Evolutionary conservation across 2,113 vertebrate genomes (phyloP), one percentile per base, ranked within the genome.

Genomic region (Alligator sinensis): DNA sequence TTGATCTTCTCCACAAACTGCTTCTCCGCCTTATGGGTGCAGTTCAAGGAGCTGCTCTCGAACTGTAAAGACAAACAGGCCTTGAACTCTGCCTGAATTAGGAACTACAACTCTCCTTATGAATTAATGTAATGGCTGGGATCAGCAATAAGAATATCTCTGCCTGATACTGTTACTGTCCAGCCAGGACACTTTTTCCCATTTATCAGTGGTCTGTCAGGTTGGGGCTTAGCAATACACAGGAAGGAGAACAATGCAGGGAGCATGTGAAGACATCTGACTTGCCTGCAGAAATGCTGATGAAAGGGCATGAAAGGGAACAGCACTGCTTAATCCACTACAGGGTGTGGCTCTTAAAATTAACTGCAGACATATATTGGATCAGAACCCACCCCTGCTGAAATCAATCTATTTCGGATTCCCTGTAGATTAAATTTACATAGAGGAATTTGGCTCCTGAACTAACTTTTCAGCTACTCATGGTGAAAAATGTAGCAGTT

Each of bases 371-470:
- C 60, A 22, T 21, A 19, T 25, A 14, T 22, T 0, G 6, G 55
- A 59, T 61, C 74, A 15, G 34, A 1, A n/a, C 19, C 62, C 57
- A 24, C 62, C 24, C 11, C 68, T n/a, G n/a, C 7, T 2, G 19
- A 15, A 79, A 19, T 9, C 85, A 21, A 24, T 25, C 55, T 80
- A 38, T 19, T n/a, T 64, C 28, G 8, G 79, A 84, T 34, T 34
- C 62, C 2, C 47, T 47, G 2, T 86, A 55, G 86, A 9, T 30
- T 89, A 6, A 89, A 77, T 81, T 87, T 95, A 87, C 90, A 82
- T 90, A 92, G 84, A 89, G 82, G 84, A 78, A 30, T 25, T 27
- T 93, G 97, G 77, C 90, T 86, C 96, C n/a, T 62, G 88, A 89
- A 66, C 82, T 1, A 12, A 28, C 79, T 85, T 64, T 25, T 86